phyloP scores from a whole-genome alignment of 2,888 invertebrate species.

The Teleiodes luculella region DNA sequence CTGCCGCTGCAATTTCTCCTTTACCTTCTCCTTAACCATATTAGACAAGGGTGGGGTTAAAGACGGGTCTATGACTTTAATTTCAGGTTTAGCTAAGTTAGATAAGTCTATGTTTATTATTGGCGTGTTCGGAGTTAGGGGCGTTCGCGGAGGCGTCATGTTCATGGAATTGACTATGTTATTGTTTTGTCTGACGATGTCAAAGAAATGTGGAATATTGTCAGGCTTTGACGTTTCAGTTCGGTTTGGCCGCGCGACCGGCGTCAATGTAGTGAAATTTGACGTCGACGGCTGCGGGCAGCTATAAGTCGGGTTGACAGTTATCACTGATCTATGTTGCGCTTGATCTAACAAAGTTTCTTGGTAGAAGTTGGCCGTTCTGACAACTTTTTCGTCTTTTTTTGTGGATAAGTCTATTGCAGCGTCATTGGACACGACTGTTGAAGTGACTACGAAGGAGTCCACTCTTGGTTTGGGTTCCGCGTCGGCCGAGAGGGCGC shows the following conservation, averaged over 20 bases:
- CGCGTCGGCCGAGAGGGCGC: constrained; percentile 40
- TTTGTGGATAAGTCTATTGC: constrained; percentile 62
- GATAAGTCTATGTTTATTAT: constrained; percentile 69
- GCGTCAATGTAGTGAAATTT: constrained; percentile 43
- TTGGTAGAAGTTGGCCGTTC: constrained; percentile 68
- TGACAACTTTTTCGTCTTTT: constrained; percentile 36
- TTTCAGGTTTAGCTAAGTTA: constrained; percentile 58
- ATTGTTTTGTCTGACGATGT: constrained; percentile 33
- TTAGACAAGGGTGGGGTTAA: constrained; percentile 40
- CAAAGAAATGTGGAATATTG: constrained; percentile 31
- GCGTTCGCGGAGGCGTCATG: constrained; percentile 27
- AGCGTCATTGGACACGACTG: constrained; percentile 35
- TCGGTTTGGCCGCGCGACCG: constrained; percentile 41
- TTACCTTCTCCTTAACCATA: constrained; percentile 40
- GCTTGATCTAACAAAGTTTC: constrained; percentile 56
- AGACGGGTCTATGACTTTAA: constrained; percentile 56
- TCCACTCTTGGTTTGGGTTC: constrained; percentile 41
- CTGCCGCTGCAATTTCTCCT: constrained; percentile 42
- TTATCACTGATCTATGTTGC: constrained; percentile 60
- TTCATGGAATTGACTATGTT: constrained; percentile 24
- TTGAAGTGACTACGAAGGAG: constrained; percentile 36
- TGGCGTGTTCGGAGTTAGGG: constrained; percentile 55
- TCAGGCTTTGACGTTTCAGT: constrained; percentile 45
- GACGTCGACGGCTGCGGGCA: constrained; percentile 62
- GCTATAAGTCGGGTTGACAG: constrained; percentile 61